Evolutionary conservation across 1,140 invertebrate genomes (phyloP), one percentile per base, ranked within the genome.

Genomic region (Drosophila oshimai): DNA sequence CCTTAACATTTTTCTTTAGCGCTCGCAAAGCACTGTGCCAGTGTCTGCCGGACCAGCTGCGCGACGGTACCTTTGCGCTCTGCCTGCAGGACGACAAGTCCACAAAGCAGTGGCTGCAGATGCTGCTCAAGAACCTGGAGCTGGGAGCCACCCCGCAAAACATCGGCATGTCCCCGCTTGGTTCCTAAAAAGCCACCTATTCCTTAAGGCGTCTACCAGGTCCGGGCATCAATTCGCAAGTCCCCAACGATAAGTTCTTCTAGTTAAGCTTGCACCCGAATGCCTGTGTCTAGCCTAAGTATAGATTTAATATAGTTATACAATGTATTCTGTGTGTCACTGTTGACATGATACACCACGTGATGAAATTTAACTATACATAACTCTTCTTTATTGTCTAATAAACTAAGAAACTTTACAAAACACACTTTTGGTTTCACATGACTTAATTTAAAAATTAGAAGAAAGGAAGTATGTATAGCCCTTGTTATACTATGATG

Each of bases 11-110:
- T n/a, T n/a, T n/a, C n/a, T 45, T 42, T 18, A 88, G 98, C 86
- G 99, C 99, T 6, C 92, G 98, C 62, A 97, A 99, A 92, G 99
- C 99, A 1, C 92, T 99, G 3, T 93, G 98, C 15, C 98, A 99
- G 84, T 99, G 98, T 91, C 93, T 99, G 61, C 99, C 99, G 4
- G 98, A 99, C 91, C 98, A 99, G 86, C 91, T 99, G 17, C 94
- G 98, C 51, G 98, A 99, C 91, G 95, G 95, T 7, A 99, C 99
- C 13, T 99, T 99, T 92, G 95, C 95, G 2, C 93, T 93, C 10
- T 98, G 96, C 84, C 92, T 99, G 13, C 97, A 94, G 87, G 94
- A 94, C 87, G 94, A 94, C 71, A 97, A 97, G 81, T 98, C 98
- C 0, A 99, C 98, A 0, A 98, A 98, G 86, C 97, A 98, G 80